Conservation (phyloP, 2,797 vertebrate species). For the Takifugu rubripes region DNA sequence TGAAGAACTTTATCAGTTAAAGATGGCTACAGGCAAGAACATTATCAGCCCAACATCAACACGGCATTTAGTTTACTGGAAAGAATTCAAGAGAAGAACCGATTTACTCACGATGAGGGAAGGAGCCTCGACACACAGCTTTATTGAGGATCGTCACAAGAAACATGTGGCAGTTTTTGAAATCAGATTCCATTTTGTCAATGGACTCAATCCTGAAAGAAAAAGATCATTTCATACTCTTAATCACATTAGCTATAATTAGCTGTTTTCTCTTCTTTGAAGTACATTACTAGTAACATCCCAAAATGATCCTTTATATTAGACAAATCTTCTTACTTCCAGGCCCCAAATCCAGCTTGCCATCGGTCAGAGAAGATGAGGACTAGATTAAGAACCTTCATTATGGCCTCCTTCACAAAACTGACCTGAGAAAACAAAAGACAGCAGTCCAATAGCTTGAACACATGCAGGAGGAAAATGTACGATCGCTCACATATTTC, state of each 20-base stretch:
- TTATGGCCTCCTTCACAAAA: slow-evolving; percentile 97
- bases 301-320: background rate
- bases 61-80: background rate
- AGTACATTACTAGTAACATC: background rate
- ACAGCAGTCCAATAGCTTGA: background rate
- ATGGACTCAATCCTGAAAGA: slow-evolving; percentile 90
- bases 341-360: slow-evolving; percentile 91
- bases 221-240: slow-evolving; percentile 3
- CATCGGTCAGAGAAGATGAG: slow-evolving; percentile 97
- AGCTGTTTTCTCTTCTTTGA: background rate
- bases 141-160: slow-evolving; percentile 97
- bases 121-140: slow-evolving; percentile 95
- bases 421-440: slow-evolving; percentile 82
- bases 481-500: no score
- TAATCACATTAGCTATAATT: background rate
- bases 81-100: no score
- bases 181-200: slow-evolving; percentile 98
- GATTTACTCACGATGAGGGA: slow-evolving; percentile 90
- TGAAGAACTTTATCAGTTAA: background rate
- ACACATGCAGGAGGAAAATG: no score
- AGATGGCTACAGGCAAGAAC: background rate
- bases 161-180: slow-evolving; percentile 99
- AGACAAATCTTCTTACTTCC: slow-evolving; percentile 82
- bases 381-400: slow-evolving; percentile 96
- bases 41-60: background rate